These are phyloP conservation scores for Ifrita kowaldi DNA, from an alignment of 2,113 vertebrate species.

Conservation along the genomic window DNA sequence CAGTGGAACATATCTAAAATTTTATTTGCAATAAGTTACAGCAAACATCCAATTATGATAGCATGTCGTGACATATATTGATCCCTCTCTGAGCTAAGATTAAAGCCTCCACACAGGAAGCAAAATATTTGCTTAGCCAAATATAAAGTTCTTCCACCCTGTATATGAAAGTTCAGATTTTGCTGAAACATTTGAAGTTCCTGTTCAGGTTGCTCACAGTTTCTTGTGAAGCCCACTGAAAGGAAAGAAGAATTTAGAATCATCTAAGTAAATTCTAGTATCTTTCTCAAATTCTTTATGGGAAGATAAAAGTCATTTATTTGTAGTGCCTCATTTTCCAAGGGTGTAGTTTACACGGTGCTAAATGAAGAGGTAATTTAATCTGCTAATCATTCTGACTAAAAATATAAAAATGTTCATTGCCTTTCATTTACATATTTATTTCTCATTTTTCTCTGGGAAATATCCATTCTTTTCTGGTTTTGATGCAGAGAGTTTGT, in stretches of 20 bases:
- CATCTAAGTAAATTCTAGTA: background rate
- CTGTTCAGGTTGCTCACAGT: background rate
- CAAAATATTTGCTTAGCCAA: background rate
- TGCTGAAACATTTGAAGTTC: background rate
- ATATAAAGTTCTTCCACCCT: background rate
- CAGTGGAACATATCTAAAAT: background rate
- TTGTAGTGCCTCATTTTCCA: background rate
- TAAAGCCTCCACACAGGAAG: background rate
- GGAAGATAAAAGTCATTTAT: background rate
- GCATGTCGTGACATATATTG: background rate
- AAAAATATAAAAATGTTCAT: slow-evolving; percentile 11
- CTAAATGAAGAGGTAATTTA: background rate
- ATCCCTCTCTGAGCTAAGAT: background rate
- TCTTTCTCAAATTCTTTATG: background rate
- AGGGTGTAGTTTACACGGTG: background rate
- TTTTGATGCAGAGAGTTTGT: slow-evolving; percentile 47
- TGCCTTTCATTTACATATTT: slow-evolving; percentile 42
- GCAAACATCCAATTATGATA: background rate
- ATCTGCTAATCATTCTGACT: slow-evolving; percentile 22
- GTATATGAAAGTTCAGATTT: background rate
- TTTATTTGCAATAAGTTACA: background rate
- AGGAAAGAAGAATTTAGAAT: background rate
- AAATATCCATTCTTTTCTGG: background rate
- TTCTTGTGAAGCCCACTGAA: background rate
- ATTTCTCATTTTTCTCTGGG: slow-evolving; percentile 29